Evolutionary conservation across 2,113 vertebrate species (phyloP).

Genomic region (Apistogramma diplotaenia): DNA sequence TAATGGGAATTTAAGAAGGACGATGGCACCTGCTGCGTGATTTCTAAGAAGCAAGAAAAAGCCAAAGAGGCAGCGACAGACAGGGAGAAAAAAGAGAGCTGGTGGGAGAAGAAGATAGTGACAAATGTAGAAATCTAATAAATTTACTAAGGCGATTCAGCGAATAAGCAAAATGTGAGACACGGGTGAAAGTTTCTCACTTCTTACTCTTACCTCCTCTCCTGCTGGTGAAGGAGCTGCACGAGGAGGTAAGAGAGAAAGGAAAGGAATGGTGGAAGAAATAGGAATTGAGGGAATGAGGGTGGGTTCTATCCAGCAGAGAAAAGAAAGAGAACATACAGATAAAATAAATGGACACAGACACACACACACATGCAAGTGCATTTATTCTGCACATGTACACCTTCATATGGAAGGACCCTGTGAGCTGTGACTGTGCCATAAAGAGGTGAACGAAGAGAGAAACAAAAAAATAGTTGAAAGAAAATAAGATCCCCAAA

Average conservation of each 20-base stretch:
- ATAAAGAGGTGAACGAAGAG: neutral
- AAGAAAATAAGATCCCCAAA: neutral
- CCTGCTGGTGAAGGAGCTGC: neutral
- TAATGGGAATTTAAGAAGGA: slow-evolving; percentile 3
- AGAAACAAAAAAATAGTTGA: neutral
- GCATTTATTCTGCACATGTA: neutral
- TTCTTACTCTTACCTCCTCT: neutral
- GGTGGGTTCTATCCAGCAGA: neutral
- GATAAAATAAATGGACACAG: neutral
- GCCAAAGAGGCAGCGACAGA: neutral
- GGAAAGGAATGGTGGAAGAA: neutral
- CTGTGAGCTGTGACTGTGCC: neutral
- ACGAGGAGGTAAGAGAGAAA: neutral
- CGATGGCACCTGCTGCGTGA: neutral
- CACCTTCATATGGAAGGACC: neutral
- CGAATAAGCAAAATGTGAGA: neutral
- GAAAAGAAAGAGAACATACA: neutral
- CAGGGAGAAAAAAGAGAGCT: neutral
- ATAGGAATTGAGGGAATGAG: neutral
- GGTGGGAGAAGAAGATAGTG: neutral
- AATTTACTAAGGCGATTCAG: neutral
- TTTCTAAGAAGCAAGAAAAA: neutral
- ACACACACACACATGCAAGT: neutral
- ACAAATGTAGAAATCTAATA: neutral
- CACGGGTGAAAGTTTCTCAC: neutral